A percentile compares a stretch with the other conserved stretches of the same genome.
phyloP scores from a whole-genome alignment of 2,113 vertebrate genomes.

The Lonchura striata region DNA sequence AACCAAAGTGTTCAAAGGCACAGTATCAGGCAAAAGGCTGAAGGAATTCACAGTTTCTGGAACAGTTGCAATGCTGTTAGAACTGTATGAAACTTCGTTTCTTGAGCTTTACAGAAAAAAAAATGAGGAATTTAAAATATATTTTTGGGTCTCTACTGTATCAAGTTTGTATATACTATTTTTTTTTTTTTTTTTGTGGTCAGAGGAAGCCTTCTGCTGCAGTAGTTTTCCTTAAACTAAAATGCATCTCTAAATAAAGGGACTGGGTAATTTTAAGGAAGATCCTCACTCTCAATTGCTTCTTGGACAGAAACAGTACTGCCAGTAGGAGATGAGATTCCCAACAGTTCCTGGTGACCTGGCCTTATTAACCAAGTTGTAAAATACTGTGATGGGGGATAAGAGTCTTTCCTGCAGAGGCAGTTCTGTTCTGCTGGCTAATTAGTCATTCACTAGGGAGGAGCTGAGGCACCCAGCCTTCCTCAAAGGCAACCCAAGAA shows the following conservation, averaged over 20 bases:
- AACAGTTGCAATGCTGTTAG: neutral
- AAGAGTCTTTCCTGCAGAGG: neutral
- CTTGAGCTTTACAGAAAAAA: neutral
- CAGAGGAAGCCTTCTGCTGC: neutral
- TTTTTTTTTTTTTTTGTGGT: neutral
- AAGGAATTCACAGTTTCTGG: neutral
- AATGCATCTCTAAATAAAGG: neutral
- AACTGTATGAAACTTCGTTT: neutral
- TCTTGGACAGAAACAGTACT: neutral
- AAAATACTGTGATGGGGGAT: neutral
- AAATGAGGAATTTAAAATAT: neutral
- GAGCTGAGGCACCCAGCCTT: neutral
- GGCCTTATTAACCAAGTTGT: conserved; percentile 12
- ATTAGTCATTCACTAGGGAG: neutral
- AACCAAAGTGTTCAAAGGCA: neutral
- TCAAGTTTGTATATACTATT: neutral
- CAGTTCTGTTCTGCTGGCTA: neutral
- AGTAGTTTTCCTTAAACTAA: neutral
- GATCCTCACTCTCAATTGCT: neutral
- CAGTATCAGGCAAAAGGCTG: neutral
- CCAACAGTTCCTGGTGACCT: neutral
- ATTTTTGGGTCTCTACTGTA: neutral
- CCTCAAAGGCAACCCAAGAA: neutral
- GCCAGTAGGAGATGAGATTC: neutral
- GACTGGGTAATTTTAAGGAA: neutral